A percentile compares a stretch with the other conserved stretches of the same genome.
phyloP scores from a whole-genome alignment of 2,113 vertebrate species.

The Sterrhoptilus dennistouni region DNA sequence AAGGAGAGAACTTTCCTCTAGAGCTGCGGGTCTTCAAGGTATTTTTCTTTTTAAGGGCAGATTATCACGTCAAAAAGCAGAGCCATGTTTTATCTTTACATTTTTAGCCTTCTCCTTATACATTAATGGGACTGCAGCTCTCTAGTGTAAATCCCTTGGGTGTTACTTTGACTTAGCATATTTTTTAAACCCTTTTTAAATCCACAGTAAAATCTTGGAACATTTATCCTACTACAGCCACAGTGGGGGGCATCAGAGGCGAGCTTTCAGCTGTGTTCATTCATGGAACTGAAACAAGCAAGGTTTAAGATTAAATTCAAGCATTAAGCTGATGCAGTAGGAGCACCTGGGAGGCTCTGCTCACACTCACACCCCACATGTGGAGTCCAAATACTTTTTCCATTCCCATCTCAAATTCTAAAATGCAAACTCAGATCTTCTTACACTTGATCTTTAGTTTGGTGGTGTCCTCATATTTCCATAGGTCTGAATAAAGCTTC shows the following conservation, averaged over 20 bases:
- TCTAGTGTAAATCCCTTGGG: neutral
- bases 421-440: neutral
- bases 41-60: conserved; percentile 13
- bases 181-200: neutral
- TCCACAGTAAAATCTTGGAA: neutral
- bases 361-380: accelerated
- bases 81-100: neutral
- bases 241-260: neutral
- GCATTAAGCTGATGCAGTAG: accelerated
- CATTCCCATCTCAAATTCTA: neutral
- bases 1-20: neutral
- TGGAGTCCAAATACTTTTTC: neutral
- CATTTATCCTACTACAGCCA: neutral
- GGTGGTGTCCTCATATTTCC: neutral
- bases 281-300: neutral
- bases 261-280: neutral
- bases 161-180: neutral
- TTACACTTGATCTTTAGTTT: neutral
- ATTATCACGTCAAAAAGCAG: conserved; percentile 17
- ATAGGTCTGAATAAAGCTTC: neutral
- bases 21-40: neutral
- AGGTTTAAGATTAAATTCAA: neutral
- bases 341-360: neutral
- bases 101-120: neutral
- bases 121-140: neutral